Evolutionary conservation across 2,888 invertebrate genomes (phyloP).

Genomic region (Synanthedon myopaeformis): DNA sequence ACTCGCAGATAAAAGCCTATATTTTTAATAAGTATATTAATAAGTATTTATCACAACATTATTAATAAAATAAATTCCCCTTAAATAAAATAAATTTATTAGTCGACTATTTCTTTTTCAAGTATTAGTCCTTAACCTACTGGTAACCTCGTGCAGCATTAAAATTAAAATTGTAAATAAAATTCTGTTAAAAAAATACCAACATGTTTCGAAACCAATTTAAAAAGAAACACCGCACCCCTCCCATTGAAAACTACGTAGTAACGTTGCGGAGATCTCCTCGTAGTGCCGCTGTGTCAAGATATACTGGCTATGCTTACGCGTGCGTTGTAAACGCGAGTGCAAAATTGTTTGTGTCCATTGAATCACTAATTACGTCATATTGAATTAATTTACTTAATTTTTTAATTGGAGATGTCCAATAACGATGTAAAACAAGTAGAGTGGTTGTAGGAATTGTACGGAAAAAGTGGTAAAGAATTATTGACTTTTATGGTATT

Average conservation of each 20-base stretch:
- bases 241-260: background rate
- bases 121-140: background rate
- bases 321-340: background rate
- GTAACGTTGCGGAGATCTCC: background rate
- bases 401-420: background rate
- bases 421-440: background rate
- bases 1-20: no score
- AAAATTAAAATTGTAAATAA: background rate
- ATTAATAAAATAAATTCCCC: no score
- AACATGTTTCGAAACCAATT: constrained; percentile 1
- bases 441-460: no score
- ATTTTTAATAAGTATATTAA: no score
- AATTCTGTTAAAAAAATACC: constrained; percentile 6
- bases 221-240: background rate
- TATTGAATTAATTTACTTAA: background rate
- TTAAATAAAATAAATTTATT: background rate
- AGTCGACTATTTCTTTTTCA: background rate
- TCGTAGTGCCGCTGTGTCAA: constrained; percentile 10
- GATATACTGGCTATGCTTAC: constrained; percentile 9
- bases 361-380: constrained; percentile 3
- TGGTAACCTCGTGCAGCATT: background rate
- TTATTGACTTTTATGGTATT: background rate
- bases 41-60: no score
- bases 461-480: background rate
- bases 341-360: constrained; percentile 7